phyloP scores from a whole-genome alignment of 2,888 invertebrate species.

The Hemicrepidius hirtus region DNA sequence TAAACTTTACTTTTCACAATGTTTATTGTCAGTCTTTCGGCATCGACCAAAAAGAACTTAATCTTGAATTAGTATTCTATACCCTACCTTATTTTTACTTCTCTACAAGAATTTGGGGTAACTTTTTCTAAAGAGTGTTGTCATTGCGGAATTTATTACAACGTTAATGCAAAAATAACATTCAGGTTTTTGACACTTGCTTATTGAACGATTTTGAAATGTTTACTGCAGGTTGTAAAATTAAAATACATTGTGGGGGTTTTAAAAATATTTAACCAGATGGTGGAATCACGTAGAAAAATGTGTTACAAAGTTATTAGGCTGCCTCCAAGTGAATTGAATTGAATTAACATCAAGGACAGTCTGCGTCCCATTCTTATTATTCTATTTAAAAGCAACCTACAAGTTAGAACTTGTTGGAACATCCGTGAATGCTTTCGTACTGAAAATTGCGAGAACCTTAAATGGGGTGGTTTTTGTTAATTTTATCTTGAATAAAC shows the following conservation, averaged over 20 bases:
- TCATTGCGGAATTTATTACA: slow-evolving; percentile 40
- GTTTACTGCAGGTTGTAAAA: background rate
- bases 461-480: too few species aligned
- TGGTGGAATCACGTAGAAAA: too few species aligned
- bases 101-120: slow-evolving; percentile 35
- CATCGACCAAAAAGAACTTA: slow-evolving; percentile 46
- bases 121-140: slow-evolving; percentile 33
- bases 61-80: slow-evolving; percentile 52
- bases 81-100: slow-evolving; percentile 44
- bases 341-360: slow-evolving; percentile 2
- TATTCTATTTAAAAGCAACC: slow-evolving; percentile 13
- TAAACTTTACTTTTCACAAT: slow-evolving; percentile 37
- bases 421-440: too few species aligned
- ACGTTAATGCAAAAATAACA: slow-evolving; percentile 50
- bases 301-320: too few species aligned
- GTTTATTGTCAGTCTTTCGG: slow-evolving; percentile 51
- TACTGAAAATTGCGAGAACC: too few species aligned
- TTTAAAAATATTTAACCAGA: too few species aligned
- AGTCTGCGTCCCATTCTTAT: slow-evolving; percentile 4
- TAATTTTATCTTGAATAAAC: too few species aligned
- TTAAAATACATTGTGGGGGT: too few species aligned
- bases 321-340: too few species aligned
- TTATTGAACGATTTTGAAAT: background rate
- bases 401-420: background rate
- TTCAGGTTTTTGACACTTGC: slow-evolving; percentile 10